Evolutionary conservation across 2,888 invertebrate species (phyloP).

Genomic region (Lissocephala sabroskyi): DNA sequence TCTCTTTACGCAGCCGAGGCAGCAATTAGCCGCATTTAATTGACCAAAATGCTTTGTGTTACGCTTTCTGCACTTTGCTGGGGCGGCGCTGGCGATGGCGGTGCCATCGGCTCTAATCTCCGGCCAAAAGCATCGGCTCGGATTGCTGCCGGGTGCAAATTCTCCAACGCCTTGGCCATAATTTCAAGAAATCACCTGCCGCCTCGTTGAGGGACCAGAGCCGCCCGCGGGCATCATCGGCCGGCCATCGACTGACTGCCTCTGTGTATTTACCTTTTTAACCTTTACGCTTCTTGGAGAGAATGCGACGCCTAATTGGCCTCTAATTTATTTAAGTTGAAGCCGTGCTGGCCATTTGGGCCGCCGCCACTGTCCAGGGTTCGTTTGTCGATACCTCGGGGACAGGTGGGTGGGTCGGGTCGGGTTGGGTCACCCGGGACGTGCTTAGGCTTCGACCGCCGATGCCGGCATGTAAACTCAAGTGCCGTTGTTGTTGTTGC

Average conservation of each 20-base stretch:
- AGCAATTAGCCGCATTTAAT: constrained; percentile 59
- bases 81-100: not conserved
- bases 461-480: constrained; percentile 1
- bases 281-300: constrained; percentile 52
- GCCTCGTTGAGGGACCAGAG: not conserved
- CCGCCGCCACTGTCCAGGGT: constrained; percentile 48
- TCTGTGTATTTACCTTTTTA: constrained; percentile 11
- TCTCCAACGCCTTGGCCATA: not conserved
- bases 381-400: constrained; percentile 26
- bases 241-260: too few relatives aligned
- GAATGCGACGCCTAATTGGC: constrained; percentile 56
- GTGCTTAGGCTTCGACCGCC: constrained; percentile 8
- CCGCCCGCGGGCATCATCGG: not conserved
- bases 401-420: constrained; percentile 8
- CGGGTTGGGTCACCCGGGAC: constrained; percentile 40
- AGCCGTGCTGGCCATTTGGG: constrained; percentile 40
- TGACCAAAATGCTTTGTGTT: constrained; percentile 57
- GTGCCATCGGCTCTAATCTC: constrained; percentile 36
- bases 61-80: constrained; percentile 48
- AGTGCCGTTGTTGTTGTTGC: constrained; percentile 1
- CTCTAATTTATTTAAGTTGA: constrained; percentile 63
- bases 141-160: constrained; percentile 37
- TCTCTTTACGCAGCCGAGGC: constrained; percentile 31
- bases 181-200: constrained; percentile 3
- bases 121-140: constrained; percentile 16